phyloP scores from a whole-genome alignment of 1,140 invertebrate genomes.

The Ostrea edulis region DNA sequence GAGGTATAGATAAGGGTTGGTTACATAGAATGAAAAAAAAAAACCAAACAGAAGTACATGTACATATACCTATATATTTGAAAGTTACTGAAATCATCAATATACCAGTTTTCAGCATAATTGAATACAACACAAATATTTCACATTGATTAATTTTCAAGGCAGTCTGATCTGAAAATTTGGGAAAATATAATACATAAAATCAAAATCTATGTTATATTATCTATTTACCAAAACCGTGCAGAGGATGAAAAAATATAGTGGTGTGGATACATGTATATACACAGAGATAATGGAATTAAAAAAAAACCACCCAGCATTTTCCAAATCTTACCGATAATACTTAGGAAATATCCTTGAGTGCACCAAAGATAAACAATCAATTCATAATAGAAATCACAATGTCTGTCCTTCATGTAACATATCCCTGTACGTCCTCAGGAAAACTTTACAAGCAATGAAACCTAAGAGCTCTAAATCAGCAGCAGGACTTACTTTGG shows the following conservation, averaged over 20 bases:
- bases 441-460: not conserved
- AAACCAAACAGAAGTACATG: too few species aligned
- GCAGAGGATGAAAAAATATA: not conserved
- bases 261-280: not conserved
- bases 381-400: not conserved
- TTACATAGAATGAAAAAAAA: too few species aligned
- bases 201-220: not conserved
- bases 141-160: too few species aligned
- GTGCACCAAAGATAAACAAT: slow-evolving; percentile 50
- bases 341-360: slow-evolving; percentile 81
- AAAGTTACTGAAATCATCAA: too few species aligned
- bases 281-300: not conserved
- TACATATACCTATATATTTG: too few species aligned
- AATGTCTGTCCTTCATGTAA: not conserved
- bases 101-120: too few species aligned
- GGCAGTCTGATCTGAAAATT: too few species aligned
- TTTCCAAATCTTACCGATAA: slow-evolving; percentile 78
- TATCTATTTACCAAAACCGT: not conserved
- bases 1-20: too few species aligned
- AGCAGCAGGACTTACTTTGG: slow-evolving; percentile 77
- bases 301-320: not conserved
- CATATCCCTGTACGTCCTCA: not conserved
- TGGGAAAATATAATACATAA: too few species aligned
- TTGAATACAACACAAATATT: too few species aligned
- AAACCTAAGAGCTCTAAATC: not conserved